Percentiles rank a stretch among this genome's conserved stretches.
phyloP scores from a whole-genome alignment of 2,888 invertebrate genomes.

The Pristionchus japonicus region DNA sequence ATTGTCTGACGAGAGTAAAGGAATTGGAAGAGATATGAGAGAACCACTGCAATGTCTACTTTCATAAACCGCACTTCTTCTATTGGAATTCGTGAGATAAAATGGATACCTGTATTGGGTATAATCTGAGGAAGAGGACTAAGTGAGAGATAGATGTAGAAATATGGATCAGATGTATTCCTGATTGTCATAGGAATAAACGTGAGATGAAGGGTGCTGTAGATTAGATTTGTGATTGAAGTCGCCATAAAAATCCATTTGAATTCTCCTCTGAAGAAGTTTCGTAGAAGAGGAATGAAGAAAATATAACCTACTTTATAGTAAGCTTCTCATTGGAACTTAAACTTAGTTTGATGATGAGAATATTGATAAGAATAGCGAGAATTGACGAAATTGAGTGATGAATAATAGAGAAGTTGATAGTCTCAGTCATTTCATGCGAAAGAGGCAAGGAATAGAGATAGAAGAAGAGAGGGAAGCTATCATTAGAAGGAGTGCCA shows the following conservation, averaged over 20 bases:
- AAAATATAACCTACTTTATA: background rate
- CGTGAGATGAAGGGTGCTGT: background rate
- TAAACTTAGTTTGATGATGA: constrained; percentile 13
- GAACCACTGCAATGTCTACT: background rate
- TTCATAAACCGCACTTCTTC: background rate
- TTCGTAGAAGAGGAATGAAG: background rate
- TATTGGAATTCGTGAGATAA: background rate
- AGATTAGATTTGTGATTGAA: background rate
- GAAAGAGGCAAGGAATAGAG: background rate
- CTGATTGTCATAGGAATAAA: constrained; percentile 8
- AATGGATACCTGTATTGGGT: background rate
- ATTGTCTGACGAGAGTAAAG: constrained; percentile 28
- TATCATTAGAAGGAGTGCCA: constrained; percentile 25
- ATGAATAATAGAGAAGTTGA: constrained; percentile 5
- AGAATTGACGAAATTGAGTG: constrained; percentile 22
- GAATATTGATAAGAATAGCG: background rate
- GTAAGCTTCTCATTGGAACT: background rate
- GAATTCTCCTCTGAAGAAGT: constrained; percentile 33
- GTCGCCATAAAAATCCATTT: constrained; percentile 26
- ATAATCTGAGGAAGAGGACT: background rate
- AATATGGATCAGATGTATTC: background rate
- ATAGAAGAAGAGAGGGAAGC: constrained; percentile 20
- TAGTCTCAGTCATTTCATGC: constrained; percentile 1
- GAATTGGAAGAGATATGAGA: constrained; percentile 5
- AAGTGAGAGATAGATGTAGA: background rate